phyloP scores from a whole-genome alignment of 2,888 invertebrate genomes.

The Macaria liturata region DNA sequence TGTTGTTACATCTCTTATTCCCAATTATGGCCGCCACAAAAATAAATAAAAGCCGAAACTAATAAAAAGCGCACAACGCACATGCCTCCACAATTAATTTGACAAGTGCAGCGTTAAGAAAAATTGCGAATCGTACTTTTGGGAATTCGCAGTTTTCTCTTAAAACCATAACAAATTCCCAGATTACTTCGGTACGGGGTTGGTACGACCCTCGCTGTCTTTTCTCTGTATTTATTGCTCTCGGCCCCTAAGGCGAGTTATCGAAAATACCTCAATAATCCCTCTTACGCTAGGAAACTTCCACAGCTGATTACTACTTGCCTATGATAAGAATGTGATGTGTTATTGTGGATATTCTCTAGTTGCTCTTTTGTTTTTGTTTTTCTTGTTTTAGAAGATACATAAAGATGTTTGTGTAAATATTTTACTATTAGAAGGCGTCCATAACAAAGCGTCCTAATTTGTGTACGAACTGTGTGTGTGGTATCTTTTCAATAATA shows the following conservation, averaged over 20 bases:
- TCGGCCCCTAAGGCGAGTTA: conserved; percentile 75
- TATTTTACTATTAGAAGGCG: too few relatives aligned
- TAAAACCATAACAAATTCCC: conserved; percentile 80
- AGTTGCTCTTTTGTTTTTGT: neutral
- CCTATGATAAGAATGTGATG: conserved; percentile 58
- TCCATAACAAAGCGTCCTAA: too few relatives aligned
- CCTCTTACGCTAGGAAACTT: conserved; percentile 77
- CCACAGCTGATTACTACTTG: conserved; percentile 77
- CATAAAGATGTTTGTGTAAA: neutral
- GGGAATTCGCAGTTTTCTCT: conserved; percentile 68
- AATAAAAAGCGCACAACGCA: conserved; percentile 28
- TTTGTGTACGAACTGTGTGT: too few relatives aligned
- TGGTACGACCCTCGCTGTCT: conserved; percentile 57
- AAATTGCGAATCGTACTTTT: conserved; percentile 62
- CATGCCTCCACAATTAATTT: conserved; percentile 36
- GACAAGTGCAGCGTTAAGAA: conserved; percentile 32
- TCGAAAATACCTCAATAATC: conserved; percentile 77
- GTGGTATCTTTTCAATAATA: too few relatives aligned
- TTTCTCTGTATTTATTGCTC: conserved; percentile 75
- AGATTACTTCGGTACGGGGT: conserved; percentile 66
- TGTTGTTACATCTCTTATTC: too few relatives aligned
- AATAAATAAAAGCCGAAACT: conserved; percentile 12
- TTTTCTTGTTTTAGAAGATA: neutral
- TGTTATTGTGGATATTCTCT: conserved; percentile 48
- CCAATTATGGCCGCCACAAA: neutral